Conservation (phyloP, 2,888 invertebrate species). For the Saturnia pavonia region DNA sequence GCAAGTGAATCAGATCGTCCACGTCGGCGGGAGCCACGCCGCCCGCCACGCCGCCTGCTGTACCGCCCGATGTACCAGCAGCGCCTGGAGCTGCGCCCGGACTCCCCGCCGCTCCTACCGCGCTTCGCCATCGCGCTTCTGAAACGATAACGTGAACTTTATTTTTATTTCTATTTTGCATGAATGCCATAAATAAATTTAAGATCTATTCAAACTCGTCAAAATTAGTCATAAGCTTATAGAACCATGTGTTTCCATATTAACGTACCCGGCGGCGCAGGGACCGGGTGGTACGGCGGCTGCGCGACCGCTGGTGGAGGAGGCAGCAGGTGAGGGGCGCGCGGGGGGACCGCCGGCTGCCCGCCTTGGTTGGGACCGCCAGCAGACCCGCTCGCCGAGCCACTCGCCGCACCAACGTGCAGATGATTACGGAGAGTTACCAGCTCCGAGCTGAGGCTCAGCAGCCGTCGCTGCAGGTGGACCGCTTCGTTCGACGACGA, state of each 20-base stretch:
- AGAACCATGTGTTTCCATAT: no score
- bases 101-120: conserved; percentile 32
- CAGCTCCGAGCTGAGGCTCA: conserved; percentile 94
- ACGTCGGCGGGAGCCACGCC: conserved; percentile 69
- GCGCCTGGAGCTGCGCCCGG: conserved; percentile 42
- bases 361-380: conserved; percentile 33
- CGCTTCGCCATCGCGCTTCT: conserved; percentile 61
- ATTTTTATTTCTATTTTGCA: background rate
- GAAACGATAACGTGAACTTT: conserved; percentile 21
- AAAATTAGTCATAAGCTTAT: no score
- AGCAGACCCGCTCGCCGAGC: conserved; percentile 34
- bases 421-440: conserved; percentile 94
- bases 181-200: no score
- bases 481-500: conserved; percentile 97
- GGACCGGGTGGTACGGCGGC: conserved; percentile 54
- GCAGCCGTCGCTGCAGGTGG: conserved; percentile 94
- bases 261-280: conserved; percentile 52
- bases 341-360: conserved; percentile 48
- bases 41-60: conserved; percentile 8
- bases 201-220: no score
- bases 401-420: conserved; percentile 84
- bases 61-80: conserved; percentile 18
- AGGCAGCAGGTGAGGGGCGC: conserved; percentile 41
- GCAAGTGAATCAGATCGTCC: conserved; percentile 95
- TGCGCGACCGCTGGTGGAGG: conserved; percentile 57